These are phyloP conservation scores for Argyra leucocephala DNA, from an alignment of 2,888 invertebrate species.

Conservation along the genomic window DNA sequence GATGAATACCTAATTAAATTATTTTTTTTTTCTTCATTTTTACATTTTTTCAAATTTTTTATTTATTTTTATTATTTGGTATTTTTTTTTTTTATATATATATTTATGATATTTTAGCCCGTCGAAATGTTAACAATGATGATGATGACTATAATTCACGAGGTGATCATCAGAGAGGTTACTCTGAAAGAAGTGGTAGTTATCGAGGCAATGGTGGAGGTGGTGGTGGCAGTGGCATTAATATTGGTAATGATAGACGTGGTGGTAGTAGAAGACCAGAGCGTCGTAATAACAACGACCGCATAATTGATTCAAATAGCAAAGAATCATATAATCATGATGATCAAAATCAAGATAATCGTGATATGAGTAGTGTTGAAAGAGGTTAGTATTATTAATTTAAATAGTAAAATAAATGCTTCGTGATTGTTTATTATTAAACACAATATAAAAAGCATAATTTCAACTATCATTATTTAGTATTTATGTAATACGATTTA, in stretches of 20 bases:
- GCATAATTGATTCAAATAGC: conserved; percentile 34
- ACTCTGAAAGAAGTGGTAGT: conserved; percentile 34
- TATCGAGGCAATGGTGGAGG: conserved; percentile 22
- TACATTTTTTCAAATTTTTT: background rate
- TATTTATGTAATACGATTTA: too few relatives aligned
- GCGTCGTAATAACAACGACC: background rate
- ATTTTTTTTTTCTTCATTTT: too few relatives aligned
- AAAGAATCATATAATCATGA: conserved; percentile 39
- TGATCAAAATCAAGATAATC: conserved; percentile 36
- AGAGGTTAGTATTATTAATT: conserved; percentile 31
- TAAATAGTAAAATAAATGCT: too few relatives aligned
- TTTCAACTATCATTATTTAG: too few relatives aligned
- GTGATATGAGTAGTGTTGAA: conserved; percentile 42
- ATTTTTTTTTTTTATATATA: background rate
- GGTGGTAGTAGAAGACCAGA: conserved; percentile 30
- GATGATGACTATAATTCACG: conserved; percentile 42
- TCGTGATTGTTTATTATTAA: too few relatives aligned
- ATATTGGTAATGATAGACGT: conserved; percentile 37
- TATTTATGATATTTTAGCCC: conserved; percentile 25
- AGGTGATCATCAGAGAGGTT: conserved; percentile 39
- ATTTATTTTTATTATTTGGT: background rate
- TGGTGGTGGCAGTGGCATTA: too few relatives aligned
- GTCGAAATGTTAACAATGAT: conserved; percentile 29
- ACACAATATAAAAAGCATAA: too few relatives aligned
- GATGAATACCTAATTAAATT: too few relatives aligned